These are phyloP conservation scores for Syrista parreyssii DNA, from an alignment of 2,888 invertebrate genomes.

Conservation along the genomic window DNA sequence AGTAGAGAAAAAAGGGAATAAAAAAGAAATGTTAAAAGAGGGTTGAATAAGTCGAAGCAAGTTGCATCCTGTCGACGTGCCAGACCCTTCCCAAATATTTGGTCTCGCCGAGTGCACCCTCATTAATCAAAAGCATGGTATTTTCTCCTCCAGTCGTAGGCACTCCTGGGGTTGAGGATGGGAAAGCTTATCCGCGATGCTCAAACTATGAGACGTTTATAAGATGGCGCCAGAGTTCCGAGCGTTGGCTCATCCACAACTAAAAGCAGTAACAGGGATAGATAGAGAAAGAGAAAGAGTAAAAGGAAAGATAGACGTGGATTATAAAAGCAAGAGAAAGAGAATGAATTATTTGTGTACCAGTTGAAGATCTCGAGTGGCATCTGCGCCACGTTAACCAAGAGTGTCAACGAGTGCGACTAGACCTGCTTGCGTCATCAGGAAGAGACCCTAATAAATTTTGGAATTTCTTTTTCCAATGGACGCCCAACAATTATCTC, in stretches of 20 bases:
- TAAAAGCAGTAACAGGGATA: background rate
- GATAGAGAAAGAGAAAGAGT: background rate
- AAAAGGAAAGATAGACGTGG: background rate
- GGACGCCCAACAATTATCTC: slow-evolving; percentile 11
- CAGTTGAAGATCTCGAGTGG: background rate
- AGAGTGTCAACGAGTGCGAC: background rate
- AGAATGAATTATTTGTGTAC: background rate
- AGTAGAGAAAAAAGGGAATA: background rate
- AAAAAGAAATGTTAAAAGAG: background rate
- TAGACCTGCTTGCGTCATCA: background rate
- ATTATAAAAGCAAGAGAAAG: background rate
- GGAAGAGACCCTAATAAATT: slow-evolving; percentile 2
- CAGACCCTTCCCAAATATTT: slow-evolving; percentile 26
- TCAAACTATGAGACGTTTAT: background rate
- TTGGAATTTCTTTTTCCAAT: slow-evolving; percentile 1
- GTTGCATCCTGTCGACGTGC: slow-evolving; percentile 14
- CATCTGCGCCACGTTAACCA: background rate
- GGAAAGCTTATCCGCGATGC: background rate
- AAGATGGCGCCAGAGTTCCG: background rate
- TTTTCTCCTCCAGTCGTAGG: background rate
- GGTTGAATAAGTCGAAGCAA: slow-evolving; percentile 42
- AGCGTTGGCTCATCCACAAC: background rate
- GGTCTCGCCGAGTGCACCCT: slow-evolving; percentile 21
- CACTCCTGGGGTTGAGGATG: background rate
- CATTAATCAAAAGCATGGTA: slow-evolving; percentile 36